phyloP scores from a whole-genome alignment of 2,888 invertebrate genomes.

The Drosophila acutilabella region DNA sequence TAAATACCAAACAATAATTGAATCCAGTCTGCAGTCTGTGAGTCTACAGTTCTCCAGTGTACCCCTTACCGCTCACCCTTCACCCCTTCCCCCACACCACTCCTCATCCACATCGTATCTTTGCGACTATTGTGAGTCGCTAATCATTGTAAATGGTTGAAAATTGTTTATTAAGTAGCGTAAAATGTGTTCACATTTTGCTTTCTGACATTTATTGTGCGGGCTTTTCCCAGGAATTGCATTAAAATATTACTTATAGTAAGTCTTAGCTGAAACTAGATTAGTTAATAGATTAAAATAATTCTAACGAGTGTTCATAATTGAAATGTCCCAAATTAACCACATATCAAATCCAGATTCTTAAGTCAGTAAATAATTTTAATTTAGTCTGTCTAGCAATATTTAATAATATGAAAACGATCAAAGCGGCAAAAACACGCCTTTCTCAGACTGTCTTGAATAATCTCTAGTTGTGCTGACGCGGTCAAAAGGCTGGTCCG shows the following conservation, averaged over 20 bases:
- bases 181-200: slow-evolving; percentile 55
- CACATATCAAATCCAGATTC: slow-evolving; percentile 1
- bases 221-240: neutral
- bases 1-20: slow-evolving; percentile 32
- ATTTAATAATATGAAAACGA: slow-evolving; percentile 46
- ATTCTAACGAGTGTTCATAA: too few relatives aligned
- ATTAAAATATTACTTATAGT: neutral
- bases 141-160: slow-evolving; percentile 72
- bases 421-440: slow-evolving; percentile 58
- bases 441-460: slow-evolving; percentile 60
- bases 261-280: neutral
- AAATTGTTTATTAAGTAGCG: slow-evolving; percentile 70
- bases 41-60: slow-evolving; percentile 13
- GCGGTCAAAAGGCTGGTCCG: slow-evolving; percentile 9
- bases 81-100: too few relatives aligned
- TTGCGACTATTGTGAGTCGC: slow-evolving; percentile 43
- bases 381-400: slow-evolving; percentile 5
- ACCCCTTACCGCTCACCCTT: neutral
- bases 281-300: too few relatives aligned
- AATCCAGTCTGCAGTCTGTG: slow-evolving; percentile 5
- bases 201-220: slow-evolving; percentile 52
- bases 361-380: slow-evolving; percentile 3
- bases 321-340: neutral
- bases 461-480: slow-evolving; percentile 37
- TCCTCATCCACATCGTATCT: too few relatives aligned